Evolutionary conservation across 1,140 invertebrate genomes (phyloP).

Genomic region (Stratiolaelaps scimitus): DNA sequence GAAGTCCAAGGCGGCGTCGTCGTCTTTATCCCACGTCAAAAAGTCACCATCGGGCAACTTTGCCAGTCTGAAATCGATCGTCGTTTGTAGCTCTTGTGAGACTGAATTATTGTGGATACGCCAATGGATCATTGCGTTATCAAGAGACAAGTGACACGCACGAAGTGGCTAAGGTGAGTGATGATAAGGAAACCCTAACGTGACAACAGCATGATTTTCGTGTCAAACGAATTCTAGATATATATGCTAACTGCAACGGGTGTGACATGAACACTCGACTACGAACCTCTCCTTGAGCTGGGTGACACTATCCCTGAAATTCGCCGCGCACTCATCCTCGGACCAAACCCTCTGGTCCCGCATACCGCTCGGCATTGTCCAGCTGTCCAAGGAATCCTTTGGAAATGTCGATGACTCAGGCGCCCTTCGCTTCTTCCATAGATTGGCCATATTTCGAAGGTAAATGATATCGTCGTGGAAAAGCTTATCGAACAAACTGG

Average conservation of each 20-base stretch:
- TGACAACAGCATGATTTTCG: too few relatives aligned
- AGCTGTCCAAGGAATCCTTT: constrained; percentile 38
- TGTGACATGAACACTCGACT: too few relatives aligned
- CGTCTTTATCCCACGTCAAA: constrained; percentile 95
- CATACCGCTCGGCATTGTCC: not conserved
- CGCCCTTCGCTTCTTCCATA: constrained; percentile 75
- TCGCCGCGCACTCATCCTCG: constrained; percentile 55
- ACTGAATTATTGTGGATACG: too few relatives aligned
- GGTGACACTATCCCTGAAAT: constrained; percentile 61
- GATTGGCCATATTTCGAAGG: constrained; percentile 78
- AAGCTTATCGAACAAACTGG: constrained; percentile 52
- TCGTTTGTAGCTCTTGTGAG: not conserved
- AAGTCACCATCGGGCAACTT: constrained; percentile 48
- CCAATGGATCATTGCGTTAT: too few relatives aligned
- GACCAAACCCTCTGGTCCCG: constrained; percentile 69
- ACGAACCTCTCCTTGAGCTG: constrained; percentile 50
- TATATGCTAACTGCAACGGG: too few relatives aligned
- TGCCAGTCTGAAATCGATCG: constrained; percentile 30
- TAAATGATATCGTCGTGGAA: constrained; percentile 94
- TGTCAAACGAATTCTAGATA: too few relatives aligned
- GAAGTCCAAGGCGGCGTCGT: constrained; percentile 85
- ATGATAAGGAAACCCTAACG: too few relatives aligned
- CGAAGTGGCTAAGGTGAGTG: too few relatives aligned
- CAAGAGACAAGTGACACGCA: too few relatives aligned
- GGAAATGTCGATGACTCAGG: constrained; percentile 67